Conservation (phyloP, 2,797 vertebrate genomes). For the Onychomys leucogaster region DNA sequence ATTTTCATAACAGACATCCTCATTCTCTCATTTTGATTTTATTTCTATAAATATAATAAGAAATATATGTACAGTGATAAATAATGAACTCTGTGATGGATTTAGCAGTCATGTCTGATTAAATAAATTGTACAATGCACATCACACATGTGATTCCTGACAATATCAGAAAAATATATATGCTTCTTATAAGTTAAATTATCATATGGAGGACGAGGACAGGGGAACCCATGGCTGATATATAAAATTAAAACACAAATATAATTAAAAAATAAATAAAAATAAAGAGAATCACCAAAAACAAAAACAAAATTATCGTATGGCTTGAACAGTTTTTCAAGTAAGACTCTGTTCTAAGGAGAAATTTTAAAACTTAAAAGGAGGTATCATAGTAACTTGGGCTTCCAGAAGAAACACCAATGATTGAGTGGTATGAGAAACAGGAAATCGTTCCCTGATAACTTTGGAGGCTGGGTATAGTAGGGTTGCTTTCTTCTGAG, state of each 20-base stretch:
- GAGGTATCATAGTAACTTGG: neutral
- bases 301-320: neutral
- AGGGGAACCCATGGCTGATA: too few relatives aligned
- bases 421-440: neutral
- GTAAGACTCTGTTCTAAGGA: neutral
- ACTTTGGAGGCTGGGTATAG: neutral
- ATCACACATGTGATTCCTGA: neutral
- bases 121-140: neutral
- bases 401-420: conserved; percentile 6
- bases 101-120: neutral
- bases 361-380: neutral
- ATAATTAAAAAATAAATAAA: too few relatives aligned
- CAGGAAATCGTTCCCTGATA: neutral
- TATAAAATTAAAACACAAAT: too few relatives aligned
- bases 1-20: neutral
- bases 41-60: neutral
- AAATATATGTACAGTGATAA: neutral
- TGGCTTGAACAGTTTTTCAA: neutral
- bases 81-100: neutral
- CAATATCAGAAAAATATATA: neutral
- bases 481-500: neutral
- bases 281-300: too few relatives aligned
- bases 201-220: too few relatives aligned
- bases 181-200: neutral
- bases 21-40: conserved; percentile 10